A percentile compares a stretch with the other conserved stretches of the same genome.
Conservation (phyloP, 1,140 invertebrate genomes). For the Bombus difficillimus region DNA sequence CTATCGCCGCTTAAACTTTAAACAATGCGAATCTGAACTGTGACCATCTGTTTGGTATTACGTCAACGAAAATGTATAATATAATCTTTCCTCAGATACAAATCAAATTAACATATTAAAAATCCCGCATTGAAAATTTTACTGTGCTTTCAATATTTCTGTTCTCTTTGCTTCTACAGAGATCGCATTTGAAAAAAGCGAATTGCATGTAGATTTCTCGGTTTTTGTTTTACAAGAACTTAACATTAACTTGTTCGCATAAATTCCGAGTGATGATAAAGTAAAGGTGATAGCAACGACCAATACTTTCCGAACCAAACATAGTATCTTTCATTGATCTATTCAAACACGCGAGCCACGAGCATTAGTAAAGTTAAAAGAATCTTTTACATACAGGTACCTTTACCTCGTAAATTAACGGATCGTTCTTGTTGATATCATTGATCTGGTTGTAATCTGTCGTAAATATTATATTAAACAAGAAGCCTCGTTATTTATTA, state of each 20-base stretch:
- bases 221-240: not conserved
- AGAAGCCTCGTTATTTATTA: not conserved
- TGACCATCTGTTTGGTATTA: not conserved
- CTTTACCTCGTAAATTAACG: not conserved
- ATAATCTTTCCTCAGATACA: too few relatives aligned
- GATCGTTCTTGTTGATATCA: not conserved
- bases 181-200: not conserved
- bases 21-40: not conserved
- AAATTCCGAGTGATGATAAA: not conserved
- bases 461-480: not conserved
- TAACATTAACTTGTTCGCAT: not conserved
- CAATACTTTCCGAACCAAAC: not conserved
- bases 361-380: not conserved
- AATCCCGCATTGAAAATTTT: constrained; percentile 6
- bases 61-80: too few relatives aligned
- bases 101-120: not conserved
- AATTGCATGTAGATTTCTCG: not conserved
- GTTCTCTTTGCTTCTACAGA: not conserved
- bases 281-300: not conserved
- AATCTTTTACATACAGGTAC: not conserved
- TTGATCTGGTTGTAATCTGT: not conserved
- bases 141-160: constrained; percentile 8
- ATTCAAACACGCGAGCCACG: not conserved
- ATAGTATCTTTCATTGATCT: too few relatives aligned
- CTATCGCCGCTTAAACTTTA: constrained; percentile 45